A percentile compares a stretch with the other conserved stretches of the same genome.
phyloP scores from a whole-genome alignment of 1,140 invertebrate genomes.

The Cotesia typhae region DNA sequence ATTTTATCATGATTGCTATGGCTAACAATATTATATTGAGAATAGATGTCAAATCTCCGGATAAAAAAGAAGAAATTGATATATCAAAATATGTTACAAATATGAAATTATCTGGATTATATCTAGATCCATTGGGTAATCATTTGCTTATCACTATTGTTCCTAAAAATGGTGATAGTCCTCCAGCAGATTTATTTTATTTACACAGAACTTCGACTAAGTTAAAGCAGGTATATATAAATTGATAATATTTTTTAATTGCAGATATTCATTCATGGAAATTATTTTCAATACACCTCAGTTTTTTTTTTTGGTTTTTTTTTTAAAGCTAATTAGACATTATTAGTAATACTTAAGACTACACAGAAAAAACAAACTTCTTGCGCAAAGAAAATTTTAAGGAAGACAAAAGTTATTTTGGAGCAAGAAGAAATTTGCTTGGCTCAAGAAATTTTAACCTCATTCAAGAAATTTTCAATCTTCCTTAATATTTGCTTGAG shows the following conservation, averaged over 20 bases:
- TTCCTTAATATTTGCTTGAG: too few relatives aligned
- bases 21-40: slow-evolving; percentile 82
- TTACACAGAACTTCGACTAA: slow-evolving; percentile 74
- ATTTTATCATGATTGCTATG: slow-evolving; percentile 85
- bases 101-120: slow-evolving; percentile 77
- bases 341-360: too few relatives aligned
- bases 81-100: slow-evolving; percentile 70
- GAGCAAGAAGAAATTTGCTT: too few relatives aligned
- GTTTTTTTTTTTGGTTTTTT: not conserved
- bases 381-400: too few relatives aligned
- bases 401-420: too few relatives aligned
- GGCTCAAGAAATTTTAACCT: too few relatives aligned
- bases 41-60: slow-evolving; percentile 83
- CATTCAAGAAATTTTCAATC: too few relatives aligned
- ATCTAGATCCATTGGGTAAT: slow-evolving; percentile 86
- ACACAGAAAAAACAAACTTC: too few relatives aligned
- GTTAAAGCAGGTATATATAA: slow-evolving; percentile 68
- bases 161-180: slow-evolving; percentile 70
- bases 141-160: slow-evolving; percentile 83
- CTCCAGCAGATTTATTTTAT: slow-evolving; percentile 81
- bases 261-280: slow-evolving; percentile 53
- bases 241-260: slow-evolving; percentile 61
- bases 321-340: too few relatives aligned
- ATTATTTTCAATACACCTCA: not conserved
- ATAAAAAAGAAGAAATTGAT: slow-evolving; percentile 76